Percentiles rank a stretch among this genome's conserved stretches.
phyloP scores from a whole-genome alignment of 2,113 vertebrate species.

The Ariopsis seemanni region DNA sequence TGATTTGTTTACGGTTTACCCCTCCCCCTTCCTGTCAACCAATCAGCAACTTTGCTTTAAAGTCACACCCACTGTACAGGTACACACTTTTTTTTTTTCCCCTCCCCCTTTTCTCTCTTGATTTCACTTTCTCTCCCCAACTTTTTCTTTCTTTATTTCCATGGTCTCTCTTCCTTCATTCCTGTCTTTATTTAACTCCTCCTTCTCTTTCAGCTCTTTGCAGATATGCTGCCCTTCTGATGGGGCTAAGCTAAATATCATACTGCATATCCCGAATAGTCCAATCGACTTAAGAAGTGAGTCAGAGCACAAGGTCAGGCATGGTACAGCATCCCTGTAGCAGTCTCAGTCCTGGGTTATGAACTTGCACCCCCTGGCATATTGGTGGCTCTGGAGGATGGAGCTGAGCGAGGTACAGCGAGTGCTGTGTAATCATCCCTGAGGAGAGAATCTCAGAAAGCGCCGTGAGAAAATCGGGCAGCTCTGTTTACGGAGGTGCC shows the following conservation, averaged over 20 bases:
- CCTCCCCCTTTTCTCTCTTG: not conserved
- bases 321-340: not conserved
- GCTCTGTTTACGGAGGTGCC: not conserved
- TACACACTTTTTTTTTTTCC: not conserved
- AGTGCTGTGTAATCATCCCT: not conserved
- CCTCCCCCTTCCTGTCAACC: not conserved
- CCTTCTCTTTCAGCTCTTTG: not conserved
- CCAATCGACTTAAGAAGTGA: not conserved
- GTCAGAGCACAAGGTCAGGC: not conserved
- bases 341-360: not conserved
- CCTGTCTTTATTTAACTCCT: not conserved
- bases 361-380: not conserved
- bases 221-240: not conserved
- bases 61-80: not conserved
- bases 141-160: not conserved
- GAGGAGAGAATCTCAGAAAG: slow-evolving; percentile 1
- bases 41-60: not conserved
- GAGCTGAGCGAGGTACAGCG: not conserved
- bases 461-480: not conserved
- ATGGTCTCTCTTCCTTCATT: not conserved
- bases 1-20: not conserved
- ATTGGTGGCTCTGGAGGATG: not conserved
- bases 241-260: not conserved
- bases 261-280: not conserved
- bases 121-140: not conserved